Evolutionary conservation across 2,113 vertebrate genomes (phyloP).

Genomic region (Bujurquina vittata): DNA sequence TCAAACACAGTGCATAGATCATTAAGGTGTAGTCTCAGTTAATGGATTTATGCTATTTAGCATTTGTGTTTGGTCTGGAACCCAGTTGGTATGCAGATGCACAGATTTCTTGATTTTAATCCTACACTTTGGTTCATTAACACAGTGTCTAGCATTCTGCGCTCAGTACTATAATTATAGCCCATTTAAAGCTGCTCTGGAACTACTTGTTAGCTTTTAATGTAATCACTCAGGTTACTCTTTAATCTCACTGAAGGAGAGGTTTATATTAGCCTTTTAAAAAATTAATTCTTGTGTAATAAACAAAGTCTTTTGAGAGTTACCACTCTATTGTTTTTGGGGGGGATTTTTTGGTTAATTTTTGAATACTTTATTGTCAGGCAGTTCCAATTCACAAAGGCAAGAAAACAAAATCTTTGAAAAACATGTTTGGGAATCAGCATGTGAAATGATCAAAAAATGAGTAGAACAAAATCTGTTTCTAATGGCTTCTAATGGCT

Average conservation of each 20-base stretch:
- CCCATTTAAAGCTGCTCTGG: not conserved
- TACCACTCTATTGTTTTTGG: fast-evolving
- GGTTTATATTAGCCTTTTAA: not conserved
- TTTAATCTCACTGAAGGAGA: not conserved
- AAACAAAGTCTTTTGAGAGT: not conserved
- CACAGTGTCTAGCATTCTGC: not conserved
- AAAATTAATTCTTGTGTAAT: not conserved
- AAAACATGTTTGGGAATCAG: not conserved
- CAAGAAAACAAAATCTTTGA: not conserved
- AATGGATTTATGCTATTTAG: not conserved
- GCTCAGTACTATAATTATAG: not conserved
- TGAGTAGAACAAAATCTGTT: not conserved
- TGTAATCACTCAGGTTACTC: not conserved
- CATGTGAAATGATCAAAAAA: not conserved
- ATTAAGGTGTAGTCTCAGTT: not conserved
- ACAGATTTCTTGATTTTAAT: slow-evolving; percentile 7
- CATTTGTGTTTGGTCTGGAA: not conserved
- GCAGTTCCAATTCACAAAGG: not conserved
- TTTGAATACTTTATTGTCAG: not conserved
- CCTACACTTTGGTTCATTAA: not conserved
- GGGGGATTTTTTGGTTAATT: not conserved
- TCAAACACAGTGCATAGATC: not conserved
- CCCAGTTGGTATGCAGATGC: not conserved
- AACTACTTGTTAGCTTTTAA: slow-evolving; percentile 4
- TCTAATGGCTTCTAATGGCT: not conserved